phyloP scores from a whole-genome alignment of 2,797 vertebrate genomes.

The Lepilemur septentrionalis region DNA sequence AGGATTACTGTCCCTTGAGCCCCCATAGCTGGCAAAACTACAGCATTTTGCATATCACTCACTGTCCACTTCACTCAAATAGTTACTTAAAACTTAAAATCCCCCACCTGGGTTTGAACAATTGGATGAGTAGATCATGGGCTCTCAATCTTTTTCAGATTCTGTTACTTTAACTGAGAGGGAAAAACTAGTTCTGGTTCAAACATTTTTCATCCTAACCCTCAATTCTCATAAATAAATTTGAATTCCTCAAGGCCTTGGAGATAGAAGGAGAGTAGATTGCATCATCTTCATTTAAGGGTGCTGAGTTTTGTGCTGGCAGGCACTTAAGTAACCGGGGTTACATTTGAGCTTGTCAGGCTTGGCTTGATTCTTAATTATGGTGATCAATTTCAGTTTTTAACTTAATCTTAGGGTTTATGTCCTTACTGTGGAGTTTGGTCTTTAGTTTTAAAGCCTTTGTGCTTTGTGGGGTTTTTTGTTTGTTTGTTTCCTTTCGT shows the following conservation, averaged over 20 bases:
- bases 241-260: neutral
- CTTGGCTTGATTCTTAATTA: neutral
- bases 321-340: neutral
- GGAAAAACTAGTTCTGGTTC: neutral
- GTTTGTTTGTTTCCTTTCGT: neutral
- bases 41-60: neutral
- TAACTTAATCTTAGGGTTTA: neutral
- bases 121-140: neutral
- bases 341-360: neutral
- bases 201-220: neutral
- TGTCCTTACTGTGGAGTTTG: neutral
- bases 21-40: neutral
- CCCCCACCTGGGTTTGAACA: accelerated
- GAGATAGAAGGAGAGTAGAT: too few species aligned
- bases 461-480: too few species aligned
- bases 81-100: neutral
- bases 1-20: neutral
- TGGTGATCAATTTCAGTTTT: neutral
- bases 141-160: neutral
- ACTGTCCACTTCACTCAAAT: neutral
- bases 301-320: neutral
- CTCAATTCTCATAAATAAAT: neutral
- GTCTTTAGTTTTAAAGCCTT: neutral
- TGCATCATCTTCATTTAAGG: neutral
- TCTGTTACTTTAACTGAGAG: neutral